Conservation (phyloP, 2,888 invertebrate genomes). For the Capitulum mitella region DNA sequence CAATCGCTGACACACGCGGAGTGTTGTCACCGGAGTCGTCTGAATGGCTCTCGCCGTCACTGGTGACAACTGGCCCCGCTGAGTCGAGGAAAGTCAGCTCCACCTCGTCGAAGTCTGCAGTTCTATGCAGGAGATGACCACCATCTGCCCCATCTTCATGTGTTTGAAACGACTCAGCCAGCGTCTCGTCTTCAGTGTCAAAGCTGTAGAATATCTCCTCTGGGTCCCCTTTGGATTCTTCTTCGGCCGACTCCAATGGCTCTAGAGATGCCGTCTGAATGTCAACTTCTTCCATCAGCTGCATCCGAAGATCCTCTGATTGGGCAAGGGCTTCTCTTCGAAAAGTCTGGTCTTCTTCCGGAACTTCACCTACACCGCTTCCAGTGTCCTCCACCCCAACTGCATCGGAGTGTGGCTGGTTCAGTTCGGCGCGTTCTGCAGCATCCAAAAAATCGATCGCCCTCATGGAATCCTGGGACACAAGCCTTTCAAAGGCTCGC, state of each 20-base stretch:
- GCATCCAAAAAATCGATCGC: no score
- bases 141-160: background rate
- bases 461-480: no score
- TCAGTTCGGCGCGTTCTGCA: no score
- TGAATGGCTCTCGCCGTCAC: background rate
- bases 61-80: accelerated
- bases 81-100: background rate
- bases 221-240: background rate
- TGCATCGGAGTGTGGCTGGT: no score
- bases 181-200: background rate
- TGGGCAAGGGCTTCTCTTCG: background rate
- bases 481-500: no score
- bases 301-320: background rate
- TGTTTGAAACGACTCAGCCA: background rate
- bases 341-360: background rate
- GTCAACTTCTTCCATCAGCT: background rate
- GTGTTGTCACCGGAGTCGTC: background rate
- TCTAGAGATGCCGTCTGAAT: background rate
- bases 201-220: constrained; percentile 3
- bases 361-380: no score
- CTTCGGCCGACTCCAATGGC: background rate
- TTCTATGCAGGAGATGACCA: background rate
- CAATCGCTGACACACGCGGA: background rate
- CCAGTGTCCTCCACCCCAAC: no score
- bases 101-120: background rate